These are phyloP conservation scores for Anguilla anguilla DNA, from an alignment of 2,797 vertebrate genomes.

Conservation along the genomic window DNA sequence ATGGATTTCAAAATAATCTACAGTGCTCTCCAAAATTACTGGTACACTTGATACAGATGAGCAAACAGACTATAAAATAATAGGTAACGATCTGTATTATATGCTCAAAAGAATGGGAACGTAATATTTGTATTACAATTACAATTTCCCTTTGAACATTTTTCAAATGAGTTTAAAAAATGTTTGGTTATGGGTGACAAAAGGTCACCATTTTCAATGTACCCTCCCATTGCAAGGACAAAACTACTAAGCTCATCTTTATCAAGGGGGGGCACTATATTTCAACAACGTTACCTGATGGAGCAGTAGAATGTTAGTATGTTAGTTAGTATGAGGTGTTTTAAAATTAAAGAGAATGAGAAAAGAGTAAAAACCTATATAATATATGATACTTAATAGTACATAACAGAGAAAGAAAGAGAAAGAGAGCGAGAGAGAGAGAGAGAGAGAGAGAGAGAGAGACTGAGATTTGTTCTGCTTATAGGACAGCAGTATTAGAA, in stretches of 20 bases:
- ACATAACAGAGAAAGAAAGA: neutral
- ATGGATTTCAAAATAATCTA: neutral
- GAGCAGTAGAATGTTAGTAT: neutral
- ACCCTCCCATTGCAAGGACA: neutral
- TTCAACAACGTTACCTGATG: neutral
- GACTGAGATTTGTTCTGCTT: neutral
- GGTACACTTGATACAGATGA: neutral
- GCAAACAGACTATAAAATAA: neutral
- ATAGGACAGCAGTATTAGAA: neutral
- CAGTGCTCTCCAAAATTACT: neutral
- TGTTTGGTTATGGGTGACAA: neutral
- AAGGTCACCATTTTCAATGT: neutral
- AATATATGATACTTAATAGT: neutral
- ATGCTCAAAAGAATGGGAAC: neutral
- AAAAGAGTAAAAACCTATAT: neutral
- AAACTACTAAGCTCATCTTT: neutral
- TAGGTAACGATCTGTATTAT: neutral
- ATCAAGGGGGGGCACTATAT: neutral
- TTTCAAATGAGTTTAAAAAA: neutral
- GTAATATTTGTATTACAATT: neutral
- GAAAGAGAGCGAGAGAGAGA: neutral
- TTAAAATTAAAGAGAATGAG: neutral
- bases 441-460: neutral
- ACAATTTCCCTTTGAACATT: neutral
- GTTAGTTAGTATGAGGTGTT: neutral